phyloP scores from a whole-genome alignment of 2,797 vertebrate genomes.

The Cyprinella venusta region DNA sequence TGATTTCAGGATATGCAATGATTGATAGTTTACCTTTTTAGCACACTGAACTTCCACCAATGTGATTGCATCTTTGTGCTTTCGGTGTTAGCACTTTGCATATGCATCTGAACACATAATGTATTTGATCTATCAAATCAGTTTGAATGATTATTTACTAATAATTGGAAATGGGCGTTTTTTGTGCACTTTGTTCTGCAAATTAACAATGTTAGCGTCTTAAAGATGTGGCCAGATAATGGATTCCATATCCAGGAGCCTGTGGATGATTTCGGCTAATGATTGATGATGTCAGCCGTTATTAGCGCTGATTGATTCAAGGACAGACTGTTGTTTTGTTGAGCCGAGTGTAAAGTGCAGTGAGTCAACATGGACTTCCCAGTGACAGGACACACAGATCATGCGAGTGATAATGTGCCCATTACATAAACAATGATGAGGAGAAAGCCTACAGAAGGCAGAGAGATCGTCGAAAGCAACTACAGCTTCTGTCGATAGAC shows the following conservation, averaged over 20 bases:
- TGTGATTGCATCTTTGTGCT: no score
- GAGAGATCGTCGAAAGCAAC: not conserved
- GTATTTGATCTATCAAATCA: not conserved
- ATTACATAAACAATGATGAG: slow-evolving; percentile 30
- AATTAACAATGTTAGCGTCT: not conserved
- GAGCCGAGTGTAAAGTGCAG: not conserved
- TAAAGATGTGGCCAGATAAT: not conserved
- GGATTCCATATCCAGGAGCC: not conserved
- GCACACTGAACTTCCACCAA: no score
- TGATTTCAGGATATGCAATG: no score
- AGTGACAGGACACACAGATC: slow-evolving; percentile 24
- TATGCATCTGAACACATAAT: not conserved
- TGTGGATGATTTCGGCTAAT: not conserved
- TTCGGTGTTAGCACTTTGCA: no score
- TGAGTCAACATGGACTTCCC: slow-evolving; percentile 40
- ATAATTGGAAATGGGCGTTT: not conserved
- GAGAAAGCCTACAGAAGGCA: not conserved
- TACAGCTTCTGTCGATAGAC: slow-evolving; percentile 15
- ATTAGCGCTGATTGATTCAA: slow-evolving; percentile 9
- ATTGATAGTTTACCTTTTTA: no score
- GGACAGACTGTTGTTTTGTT: not conserved
- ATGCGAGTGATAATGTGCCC: not conserved
- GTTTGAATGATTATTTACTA: not conserved
- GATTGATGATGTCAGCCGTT: not conserved
- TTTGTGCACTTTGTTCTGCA: not conserved